A percentile compares a stretch with the other conserved stretches of the same genome.
Evolutionary conservation across 1,140 invertebrate species (phyloP).

Genomic region (Zaprionus vittiger): DNA sequence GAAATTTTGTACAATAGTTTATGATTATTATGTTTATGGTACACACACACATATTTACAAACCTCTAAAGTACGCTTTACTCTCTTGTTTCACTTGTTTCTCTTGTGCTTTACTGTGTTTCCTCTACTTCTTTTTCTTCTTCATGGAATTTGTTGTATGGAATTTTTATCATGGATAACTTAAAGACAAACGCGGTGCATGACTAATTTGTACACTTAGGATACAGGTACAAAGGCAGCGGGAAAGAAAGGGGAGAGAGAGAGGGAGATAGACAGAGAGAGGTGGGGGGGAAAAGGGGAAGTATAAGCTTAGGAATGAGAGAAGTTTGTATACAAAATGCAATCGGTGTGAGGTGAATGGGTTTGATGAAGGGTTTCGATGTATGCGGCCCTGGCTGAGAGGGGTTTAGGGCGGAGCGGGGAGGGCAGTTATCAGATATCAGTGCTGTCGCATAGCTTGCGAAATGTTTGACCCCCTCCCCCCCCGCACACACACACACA

Average conservation of each 20-base stretch:
- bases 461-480: conserved; percentile 27
- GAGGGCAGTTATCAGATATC: conserved; percentile 71
- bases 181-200: conserved; percentile 79
- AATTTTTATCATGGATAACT: conserved; percentile 65
- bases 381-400: background rate
- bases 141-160: conserved; percentile 59
- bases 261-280: background rate
- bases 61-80: conserved; percentile 46
- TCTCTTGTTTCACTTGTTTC: conserved; percentile 19
- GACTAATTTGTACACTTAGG: conserved; percentile 82
- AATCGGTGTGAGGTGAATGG: conserved; percentile 21
- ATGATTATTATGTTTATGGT: conserved; percentile 58
- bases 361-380: conserved; percentile 5
- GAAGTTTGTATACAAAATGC: conserved; percentile 63
- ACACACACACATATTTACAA: conserved; percentile 51
- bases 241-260: background rate
- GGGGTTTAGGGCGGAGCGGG: conserved; percentile 9
- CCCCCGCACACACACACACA: background rate
- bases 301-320: conserved; percentile 1
- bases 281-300: conserved; percentile 16
- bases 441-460: conserved; percentile 72
- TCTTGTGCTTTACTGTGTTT: conserved; percentile 38
- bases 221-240: conserved; percentile 21
- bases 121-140: conserved; percentile 24
- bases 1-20: conserved; percentile 55